phyloP scores from a whole-genome alignment of 2,888 invertebrate species.

The Serrognathus titanus region DNA sequence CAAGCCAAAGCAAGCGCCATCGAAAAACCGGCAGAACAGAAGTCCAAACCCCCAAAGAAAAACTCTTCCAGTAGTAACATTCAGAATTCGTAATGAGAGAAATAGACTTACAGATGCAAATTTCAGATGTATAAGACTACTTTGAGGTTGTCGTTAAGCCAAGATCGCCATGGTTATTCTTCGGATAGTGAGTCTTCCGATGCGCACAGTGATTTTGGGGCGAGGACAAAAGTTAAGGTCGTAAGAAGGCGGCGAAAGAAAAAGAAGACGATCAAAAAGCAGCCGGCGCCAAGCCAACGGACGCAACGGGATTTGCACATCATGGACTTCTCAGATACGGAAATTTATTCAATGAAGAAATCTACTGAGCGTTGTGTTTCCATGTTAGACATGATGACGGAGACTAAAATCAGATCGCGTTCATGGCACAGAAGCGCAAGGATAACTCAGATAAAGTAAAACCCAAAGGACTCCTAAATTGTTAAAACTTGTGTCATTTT shows the following conservation, averaged over 20 bases:
- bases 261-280: conserved; percentile 28
- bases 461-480: neutral
- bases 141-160: conserved; percentile 49
- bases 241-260: conserved; percentile 29
- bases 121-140: conserved; percentile 57
- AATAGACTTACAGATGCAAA: conserved; percentile 1
- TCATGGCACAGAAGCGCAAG: conserved; percentile 26
- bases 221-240: conserved; percentile 14
- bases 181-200: conserved; percentile 23
- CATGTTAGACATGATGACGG: conserved; percentile 41
- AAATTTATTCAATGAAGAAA: conserved; percentile 26
- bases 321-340: conserved; percentile 26
- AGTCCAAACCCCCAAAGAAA: conserved; percentile 51
- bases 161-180: conserved; percentile 28
- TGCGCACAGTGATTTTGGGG: conserved; percentile 12
- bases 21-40: conserved; percentile 25
- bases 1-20: conserved; percentile 27
- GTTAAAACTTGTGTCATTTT: neutral
- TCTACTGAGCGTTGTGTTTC: conserved; percentile 35
- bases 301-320: conserved; percentile 2
- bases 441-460: conserved; percentile 33
- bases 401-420: conserved; percentile 33
- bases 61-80: conserved; percentile 58
- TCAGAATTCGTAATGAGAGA: conserved; percentile 1
- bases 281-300: conserved; percentile 10